Evolutionary conservation across 2,797 vertebrate species (phyloP).

Genomic region (Peromyscus nudipes): DNA sequence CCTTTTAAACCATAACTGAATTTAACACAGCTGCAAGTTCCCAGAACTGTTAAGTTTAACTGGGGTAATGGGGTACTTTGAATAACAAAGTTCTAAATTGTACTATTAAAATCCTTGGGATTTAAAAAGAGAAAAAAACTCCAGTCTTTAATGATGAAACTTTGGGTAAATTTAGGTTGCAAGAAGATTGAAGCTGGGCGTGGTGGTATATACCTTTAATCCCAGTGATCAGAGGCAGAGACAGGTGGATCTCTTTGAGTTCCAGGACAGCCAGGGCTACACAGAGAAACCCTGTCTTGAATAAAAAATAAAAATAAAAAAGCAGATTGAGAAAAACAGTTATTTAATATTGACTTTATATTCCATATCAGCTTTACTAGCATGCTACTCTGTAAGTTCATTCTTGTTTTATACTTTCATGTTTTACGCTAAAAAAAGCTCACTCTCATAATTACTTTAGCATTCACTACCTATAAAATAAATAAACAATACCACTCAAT

Average conservation of each 20-base stretch:
- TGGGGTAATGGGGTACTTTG: conserved; percentile 11
- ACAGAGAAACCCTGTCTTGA: neutral
- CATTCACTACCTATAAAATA: conserved; percentile 67
- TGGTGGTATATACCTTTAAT: neutral
- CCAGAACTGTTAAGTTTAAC: neutral
- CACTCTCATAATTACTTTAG: conserved; percentile 64
- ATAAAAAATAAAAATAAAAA: neutral
- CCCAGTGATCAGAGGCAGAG: neutral
- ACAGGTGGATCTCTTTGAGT: neutral
- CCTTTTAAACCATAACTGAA: conserved; percentile 52
- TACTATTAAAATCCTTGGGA: conserved; percentile 43
- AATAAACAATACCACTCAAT: conserved; percentile 12
- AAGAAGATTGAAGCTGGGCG: neutral
- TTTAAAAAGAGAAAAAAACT: neutral
- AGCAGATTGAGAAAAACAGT: neutral
- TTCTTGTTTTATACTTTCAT: conserved; percentile 58
- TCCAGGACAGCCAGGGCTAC: neutral
- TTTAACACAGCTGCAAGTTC: neutral
- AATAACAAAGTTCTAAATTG: conserved; percentile 59
- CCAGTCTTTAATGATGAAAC: conserved; percentile 6
- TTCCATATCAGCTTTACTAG: conserved; percentile 63
- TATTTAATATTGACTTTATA: conserved; percentile 66
- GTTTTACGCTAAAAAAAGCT: conserved; percentile 67
- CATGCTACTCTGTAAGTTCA: conserved; percentile 67
- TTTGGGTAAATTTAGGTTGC: conserved; percentile 48